These are phyloP conservation scores for Sisor rabdophorus DNA, from an alignment of 2,113 vertebrate genomes.

Conservation along the genomic window DNA sequence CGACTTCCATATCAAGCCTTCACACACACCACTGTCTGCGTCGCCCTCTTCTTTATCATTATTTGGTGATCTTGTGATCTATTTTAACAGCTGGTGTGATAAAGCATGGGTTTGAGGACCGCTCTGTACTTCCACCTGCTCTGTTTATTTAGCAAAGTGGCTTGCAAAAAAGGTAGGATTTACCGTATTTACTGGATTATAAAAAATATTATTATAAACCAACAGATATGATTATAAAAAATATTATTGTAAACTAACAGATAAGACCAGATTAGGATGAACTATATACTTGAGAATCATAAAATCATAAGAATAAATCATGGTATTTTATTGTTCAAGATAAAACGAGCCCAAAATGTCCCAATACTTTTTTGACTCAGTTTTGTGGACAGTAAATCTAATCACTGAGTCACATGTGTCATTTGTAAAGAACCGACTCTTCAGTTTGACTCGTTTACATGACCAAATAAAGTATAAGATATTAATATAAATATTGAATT, in stretches of 20 bases:
- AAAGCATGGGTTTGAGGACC: constrained; percentile 57
- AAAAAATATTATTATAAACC: too few relatives aligned
- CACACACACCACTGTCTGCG: constrained; percentile 53
- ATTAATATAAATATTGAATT: too few relatives aligned
- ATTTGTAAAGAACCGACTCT: not conserved
- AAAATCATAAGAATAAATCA: not conserved
- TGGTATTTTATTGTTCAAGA: not conserved
- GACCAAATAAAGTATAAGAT: too few relatives aligned
- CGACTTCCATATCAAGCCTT: constrained; percentile 73
- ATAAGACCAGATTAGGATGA: too few relatives aligned
- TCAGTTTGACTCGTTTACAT: not conserved
- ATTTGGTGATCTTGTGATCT: constrained; percentile 53
- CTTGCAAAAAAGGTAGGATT: constrained; percentile 81
- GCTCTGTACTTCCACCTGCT: constrained; percentile 70
- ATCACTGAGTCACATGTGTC: not conserved
- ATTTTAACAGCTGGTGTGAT: constrained; percentile 56
- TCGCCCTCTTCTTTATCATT: constrained; percentile 56
- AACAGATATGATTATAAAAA: too few relatives aligned
- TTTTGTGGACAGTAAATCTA: not conserved
- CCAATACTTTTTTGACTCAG: not conserved
- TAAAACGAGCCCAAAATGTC: not conserved
- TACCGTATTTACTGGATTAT: not conserved
- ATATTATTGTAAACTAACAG: too few relatives aligned
- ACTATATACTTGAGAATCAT: too few relatives aligned
- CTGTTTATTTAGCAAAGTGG: constrained; percentile 61